Conservation (phyloP, 1,140 invertebrate species). For the Wasmannia auropunctata region DNA sequence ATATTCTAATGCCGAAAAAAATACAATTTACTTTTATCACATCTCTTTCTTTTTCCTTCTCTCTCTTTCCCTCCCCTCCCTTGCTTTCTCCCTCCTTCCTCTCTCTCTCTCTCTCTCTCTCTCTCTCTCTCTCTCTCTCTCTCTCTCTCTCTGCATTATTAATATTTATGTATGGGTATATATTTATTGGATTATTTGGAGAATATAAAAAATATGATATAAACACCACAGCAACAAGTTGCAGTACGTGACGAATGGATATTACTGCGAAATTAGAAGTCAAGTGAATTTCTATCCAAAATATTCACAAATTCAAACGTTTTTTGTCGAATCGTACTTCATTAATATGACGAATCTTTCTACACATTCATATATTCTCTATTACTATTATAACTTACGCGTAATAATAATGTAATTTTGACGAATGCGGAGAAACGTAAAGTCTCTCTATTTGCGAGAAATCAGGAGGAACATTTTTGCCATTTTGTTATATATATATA, state of each 20-base stretch:
- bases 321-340: conserved; percentile 84
- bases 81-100: conserved; percentile 71
- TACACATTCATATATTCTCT: conserved; percentile 85
- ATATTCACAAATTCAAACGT: conserved; percentile 48
- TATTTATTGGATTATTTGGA: conserved; percentile 68
- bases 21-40: conserved; percentile 60
- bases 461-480: conserved; percentile 65
- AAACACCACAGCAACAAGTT: conserved; percentile 30
- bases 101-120: conserved; percentile 71
- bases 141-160: conserved; percentile 78
- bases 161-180: conserved; percentile 78
- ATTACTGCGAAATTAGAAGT: background rate
- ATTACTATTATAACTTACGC: conserved; percentile 68
- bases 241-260: background rate
- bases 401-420: conserved; percentile 61
- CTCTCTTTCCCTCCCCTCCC: conserved; percentile 72
- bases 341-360: conserved; percentile 84
- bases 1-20: background rate
- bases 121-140: conserved; percentile 73
- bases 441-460: conserved; percentile 36
- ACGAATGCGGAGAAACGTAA: conserved; percentile 1
- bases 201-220: conserved; percentile 8
- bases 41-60: conserved; percentile 77
- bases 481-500: conserved; percentile 66
- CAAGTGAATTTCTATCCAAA: conserved; percentile 12